Conservation (phyloP, 2,888 invertebrate species). For the Psococerastis gibbosa region DNA sequence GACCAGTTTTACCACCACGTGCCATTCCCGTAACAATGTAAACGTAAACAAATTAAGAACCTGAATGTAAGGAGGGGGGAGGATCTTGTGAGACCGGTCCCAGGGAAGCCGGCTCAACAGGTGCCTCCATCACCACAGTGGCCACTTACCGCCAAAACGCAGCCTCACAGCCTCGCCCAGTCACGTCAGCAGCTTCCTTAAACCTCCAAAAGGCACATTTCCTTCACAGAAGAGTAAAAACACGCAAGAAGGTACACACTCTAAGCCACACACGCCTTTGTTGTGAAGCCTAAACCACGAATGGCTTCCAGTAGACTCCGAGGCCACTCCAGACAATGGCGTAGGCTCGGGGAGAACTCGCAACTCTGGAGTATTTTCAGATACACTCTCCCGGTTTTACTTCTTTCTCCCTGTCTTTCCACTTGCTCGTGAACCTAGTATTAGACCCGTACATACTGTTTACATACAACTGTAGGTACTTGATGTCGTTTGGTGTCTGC, state of each 20-base stretch:
- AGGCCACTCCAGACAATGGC: constrained; percentile 8
- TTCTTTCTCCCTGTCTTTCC: not conserved
- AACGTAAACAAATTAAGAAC: not conserved
- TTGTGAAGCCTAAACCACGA: constrained; percentile 6
- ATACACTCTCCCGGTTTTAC: not conserved
- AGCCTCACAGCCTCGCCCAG: not conserved
- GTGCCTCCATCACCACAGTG: not conserved
- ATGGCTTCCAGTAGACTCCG: constrained; percentile 2
- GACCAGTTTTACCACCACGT: not conserved
- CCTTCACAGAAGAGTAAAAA: too few species aligned
- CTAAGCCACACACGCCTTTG: constrained; percentile 1
- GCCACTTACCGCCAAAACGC: not conserved
- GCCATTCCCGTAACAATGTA: not conserved
- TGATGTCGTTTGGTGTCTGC: too few species aligned
- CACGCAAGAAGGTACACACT: too few species aligned
- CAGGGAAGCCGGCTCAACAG: not conserved
- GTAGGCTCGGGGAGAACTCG: too few species aligned
- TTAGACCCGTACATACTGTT: too few species aligned
- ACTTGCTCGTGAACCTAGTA: too few species aligned
- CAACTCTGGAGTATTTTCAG: not conserved
- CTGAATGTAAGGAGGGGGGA: not conserved
- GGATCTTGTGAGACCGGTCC: not conserved
- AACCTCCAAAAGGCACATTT: not conserved
- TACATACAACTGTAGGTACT: too few species aligned
- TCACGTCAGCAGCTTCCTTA: not conserved